These are phyloP conservation scores for Asarcornis scutulata DNA, from an alignment of 2,113 vertebrate genomes.

Conservation along the genomic window DNA sequence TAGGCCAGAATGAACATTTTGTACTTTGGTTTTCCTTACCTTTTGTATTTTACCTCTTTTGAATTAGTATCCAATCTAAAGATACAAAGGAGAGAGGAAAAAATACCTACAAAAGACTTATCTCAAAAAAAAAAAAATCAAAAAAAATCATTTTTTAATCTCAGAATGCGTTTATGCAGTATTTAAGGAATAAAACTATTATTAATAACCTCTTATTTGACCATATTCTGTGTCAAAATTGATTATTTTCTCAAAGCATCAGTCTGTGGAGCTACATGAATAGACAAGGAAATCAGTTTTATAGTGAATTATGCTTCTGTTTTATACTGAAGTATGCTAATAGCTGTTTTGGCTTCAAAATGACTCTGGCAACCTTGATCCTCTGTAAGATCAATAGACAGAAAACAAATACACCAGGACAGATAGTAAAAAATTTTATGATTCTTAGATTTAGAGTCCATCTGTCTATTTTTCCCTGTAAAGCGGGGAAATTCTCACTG, in stretches of 20 bases:
- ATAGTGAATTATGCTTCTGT: background rate
- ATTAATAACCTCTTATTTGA: background rate
- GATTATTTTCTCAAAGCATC: background rate
- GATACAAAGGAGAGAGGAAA: background rate
- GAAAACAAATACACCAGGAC: background rate
- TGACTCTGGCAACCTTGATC: background rate
- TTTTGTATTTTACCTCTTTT: background rate
- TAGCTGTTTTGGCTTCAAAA: background rate
- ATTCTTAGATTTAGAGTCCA: background rate
- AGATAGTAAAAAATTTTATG: background rate
- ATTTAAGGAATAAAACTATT: background rate
- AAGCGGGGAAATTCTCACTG: background rate
- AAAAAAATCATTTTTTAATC: background rate
- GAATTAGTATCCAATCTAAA: background rate
- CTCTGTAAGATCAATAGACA: background rate
- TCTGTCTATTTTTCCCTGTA: background rate
- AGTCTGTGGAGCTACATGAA: background rate
- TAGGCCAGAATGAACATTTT: background rate
- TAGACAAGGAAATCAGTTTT: background rate
- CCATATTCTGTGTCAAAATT: background rate
- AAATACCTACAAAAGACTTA: background rate
- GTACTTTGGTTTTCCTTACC: background rate
- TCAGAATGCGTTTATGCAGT: background rate
- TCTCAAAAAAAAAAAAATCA: background rate
- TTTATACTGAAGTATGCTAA: background rate